A percentile compares a stretch with the other conserved stretches of the same genome.
Conservation (phyloP, 2,797 vertebrate species). For the Syncerus caffer region DNA sequence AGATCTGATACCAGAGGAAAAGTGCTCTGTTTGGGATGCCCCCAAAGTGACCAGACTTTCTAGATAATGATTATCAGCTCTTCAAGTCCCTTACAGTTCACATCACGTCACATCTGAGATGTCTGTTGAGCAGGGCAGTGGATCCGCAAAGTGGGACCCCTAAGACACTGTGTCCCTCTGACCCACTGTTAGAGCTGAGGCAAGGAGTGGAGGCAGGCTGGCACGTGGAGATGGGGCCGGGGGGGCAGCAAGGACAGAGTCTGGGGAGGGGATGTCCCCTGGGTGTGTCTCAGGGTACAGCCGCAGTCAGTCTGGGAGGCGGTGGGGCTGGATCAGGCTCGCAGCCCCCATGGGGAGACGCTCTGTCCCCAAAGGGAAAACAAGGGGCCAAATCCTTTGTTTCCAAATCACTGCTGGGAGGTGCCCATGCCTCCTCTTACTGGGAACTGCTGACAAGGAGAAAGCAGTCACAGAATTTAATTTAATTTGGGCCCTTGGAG, state of each 20-base stretch:
- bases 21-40: neutral
- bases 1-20: neutral
- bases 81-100: neutral
- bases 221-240: accelerated
- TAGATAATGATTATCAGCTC: neutral
- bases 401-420: neutral
- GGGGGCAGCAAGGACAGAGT: neutral
- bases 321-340: neutral
- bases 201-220: neutral
- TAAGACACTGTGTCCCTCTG: neutral
- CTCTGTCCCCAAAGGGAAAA: neutral
- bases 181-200: neutral
- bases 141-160: too few species aligned
- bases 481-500: neutral
- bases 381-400: accelerated
- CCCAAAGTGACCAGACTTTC: neutral
- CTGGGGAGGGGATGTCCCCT: neutral
- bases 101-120: neutral
- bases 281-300: neutral
- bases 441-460: neutral
- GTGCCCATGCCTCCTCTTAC: neutral
- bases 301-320: neutral
- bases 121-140: neutral
- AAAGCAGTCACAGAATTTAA: neutral
- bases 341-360: accelerated